Evolutionary conservation across 2,888 invertebrate species (phyloP), one percentile per base, ranked within the genome.

Genomic region (Leptura quadrifasciata): DNA sequence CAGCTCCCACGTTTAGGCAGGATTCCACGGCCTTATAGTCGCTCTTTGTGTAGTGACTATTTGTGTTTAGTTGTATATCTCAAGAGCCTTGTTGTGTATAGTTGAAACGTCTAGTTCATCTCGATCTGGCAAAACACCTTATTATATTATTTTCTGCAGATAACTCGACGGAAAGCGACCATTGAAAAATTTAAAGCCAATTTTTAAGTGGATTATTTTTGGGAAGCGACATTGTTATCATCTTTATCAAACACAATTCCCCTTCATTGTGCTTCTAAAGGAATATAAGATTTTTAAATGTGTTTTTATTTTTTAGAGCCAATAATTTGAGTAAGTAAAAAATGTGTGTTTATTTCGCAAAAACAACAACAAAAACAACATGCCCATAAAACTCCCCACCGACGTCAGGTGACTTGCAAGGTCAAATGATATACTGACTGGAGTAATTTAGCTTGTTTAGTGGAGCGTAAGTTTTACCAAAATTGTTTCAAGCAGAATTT

Each of bases 31-130:
- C 57, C 21, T 57, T 57, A 52, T 24, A 52, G 15, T 65, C 52
- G 65, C 52, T 52, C 65, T 65, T 47, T 65, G 47, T 65, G 65
- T 65, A 24, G 65, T 39, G 39, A 52, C 47, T 65, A 57, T 18
- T 20, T 57, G 57, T 21, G 52, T 65, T 24, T 65, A 39, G 21
- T 21, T 65, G 47, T 65, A 47, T 65, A 65, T 65, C 65, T 65
- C 65, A 65, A 65, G 47, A 52, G 52, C 57, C 57, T 47, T 47
- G 47, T 47, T 47, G 18, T 57, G 57, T 21, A 57, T 57, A 57
- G 21, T 47, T n/a, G 60, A 60, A 27, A 21, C 18, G 60, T 47
- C 60, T 60, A 27, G 12, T 60, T 60, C 27, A 60, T 60, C 24
- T 27, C 21, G 60, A 60, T 60, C 60, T 27, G 27, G 27, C 60